Evolutionary conservation across 2,113 vertebrate genomes (phyloP).

Genomic region (western clawed frog (Xenopus tropicalis)): UCB_Xtro_10.0 CM004447.2:138303001-138303500

Average conservation of each 20-base stretch:
- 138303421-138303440: too few relatives aligned
- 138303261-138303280: slow-evolving; percentile 18
- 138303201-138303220: not conserved
- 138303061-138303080: not conserved
- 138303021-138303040: too few relatives aligned
- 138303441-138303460: too few relatives aligned
- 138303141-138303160: slow-evolving; percentile 21
- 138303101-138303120: slow-evolving; percentile 12
- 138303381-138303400: not conserved
- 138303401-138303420: too few relatives aligned
- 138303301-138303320: slow-evolving; percentile 25
- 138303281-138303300: slow-evolving; percentile 23
- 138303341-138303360: slow-evolving; percentile 41
- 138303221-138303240: slow-evolving; percentile 4
- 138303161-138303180: slow-evolving; percentile 11
- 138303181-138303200: slow-evolving; percentile 23
- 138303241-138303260: slow-evolving; percentile 14
- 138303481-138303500: too few relatives aligned
- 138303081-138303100: not conserved
- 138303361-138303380: not conserved
- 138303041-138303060: not conserved
- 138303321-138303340: slow-evolving; percentile 24
- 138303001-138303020: too few relatives aligned
- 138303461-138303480: too few relatives aligned
- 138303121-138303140: slow-evolving; percentile 11